A percentile compares a stretch with the other conserved stretches of the same genome.
phyloP scores from a whole-genome alignment of 1,140 invertebrate species.

The Choristoneura fumiferana region DNA sequence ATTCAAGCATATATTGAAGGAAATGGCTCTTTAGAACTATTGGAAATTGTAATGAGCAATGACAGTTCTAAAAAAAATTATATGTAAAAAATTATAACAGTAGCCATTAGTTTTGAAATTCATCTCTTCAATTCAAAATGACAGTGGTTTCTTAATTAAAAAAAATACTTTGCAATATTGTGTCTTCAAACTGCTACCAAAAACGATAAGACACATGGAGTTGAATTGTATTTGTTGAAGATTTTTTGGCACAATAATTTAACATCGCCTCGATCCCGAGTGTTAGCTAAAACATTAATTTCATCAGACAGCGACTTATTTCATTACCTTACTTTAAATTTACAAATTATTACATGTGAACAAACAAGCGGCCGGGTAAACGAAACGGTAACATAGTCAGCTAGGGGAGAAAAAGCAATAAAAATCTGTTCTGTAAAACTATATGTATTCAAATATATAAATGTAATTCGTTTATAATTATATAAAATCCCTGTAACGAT shows the following conservation, averaged over 20 bases:
- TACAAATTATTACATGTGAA: constrained; percentile 16
- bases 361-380: constrained; percentile 20
- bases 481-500: constrained; percentile 78
- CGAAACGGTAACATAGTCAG: constrained; percentile 36
- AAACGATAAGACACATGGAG: too few relatives aligned
- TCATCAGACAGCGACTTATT: constrained; percentile 14
- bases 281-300: constrained; percentile 12
- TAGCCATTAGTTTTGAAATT: too few relatives aligned
- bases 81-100: too few relatives aligned
- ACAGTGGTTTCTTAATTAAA: too few relatives aligned
- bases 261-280: constrained; percentile 12
- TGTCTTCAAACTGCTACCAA: too few relatives aligned
- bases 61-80: too few relatives aligned
- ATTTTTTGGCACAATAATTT: constrained; percentile 13
- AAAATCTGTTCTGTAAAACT: constrained; percentile 66
- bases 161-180: too few relatives aligned
- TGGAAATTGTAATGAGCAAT: too few relatives aligned
- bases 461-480: constrained; percentile 65
- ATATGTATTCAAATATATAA: constrained; percentile 69
- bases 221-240: background rate
- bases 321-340: constrained; percentile 36
- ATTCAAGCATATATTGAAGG: too few relatives aligned
- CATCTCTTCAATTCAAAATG: too few relatives aligned
- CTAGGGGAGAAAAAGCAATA: constrained; percentile 52
- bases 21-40: too few relatives aligned